Percentiles rank a stretch among this genome's conserved stretches.
Evolutionary conservation across 2,113 vertebrate genomes (phyloP).

Genomic region (Falcunculus frontatus): DNA sequence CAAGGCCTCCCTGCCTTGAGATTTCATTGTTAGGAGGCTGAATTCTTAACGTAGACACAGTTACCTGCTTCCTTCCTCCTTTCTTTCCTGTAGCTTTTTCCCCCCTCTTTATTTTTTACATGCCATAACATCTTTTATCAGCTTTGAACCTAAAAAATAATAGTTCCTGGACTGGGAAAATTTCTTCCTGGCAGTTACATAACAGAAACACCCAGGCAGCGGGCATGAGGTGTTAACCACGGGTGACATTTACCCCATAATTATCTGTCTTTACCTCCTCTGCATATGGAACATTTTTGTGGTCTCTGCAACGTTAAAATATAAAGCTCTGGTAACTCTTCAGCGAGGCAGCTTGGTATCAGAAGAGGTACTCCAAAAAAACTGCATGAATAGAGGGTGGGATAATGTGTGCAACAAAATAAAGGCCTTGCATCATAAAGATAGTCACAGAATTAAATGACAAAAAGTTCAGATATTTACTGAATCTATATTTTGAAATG

Average conservation of each 20-base stretch:
- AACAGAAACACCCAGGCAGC: not conserved
- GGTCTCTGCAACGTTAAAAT: constrained; percentile 41
- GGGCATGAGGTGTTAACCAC: constrained; percentile 46
- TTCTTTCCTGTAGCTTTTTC: not conserved
- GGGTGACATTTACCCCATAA: constrained; percentile 29
- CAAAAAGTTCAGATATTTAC: not conserved
- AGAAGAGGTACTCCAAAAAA: not conserved
- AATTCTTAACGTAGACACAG: not conserved
- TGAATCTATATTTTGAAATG: not conserved
- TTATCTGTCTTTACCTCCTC: constrained; percentile 14
- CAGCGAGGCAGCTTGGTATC: not conserved
- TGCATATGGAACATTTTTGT: constrained; percentile 45
- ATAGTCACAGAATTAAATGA: not conserved
- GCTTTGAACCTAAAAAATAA: not conserved
- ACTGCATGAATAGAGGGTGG: not conserved
- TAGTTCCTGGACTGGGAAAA: not conserved
- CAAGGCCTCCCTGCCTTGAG: not conserved
- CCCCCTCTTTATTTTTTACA: not conserved
- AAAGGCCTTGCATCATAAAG: not conserved
- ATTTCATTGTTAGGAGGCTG: not conserved
- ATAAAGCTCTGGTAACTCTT: not conserved
- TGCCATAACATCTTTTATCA: not conserved
- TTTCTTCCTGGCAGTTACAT: constrained; percentile 44
- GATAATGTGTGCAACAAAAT: not conserved
- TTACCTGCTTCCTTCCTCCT: not conserved